Base-by-base conservation (phyloP, 1,140 invertebrate genomes). In the Propsilocerus akamusi region DNA sequence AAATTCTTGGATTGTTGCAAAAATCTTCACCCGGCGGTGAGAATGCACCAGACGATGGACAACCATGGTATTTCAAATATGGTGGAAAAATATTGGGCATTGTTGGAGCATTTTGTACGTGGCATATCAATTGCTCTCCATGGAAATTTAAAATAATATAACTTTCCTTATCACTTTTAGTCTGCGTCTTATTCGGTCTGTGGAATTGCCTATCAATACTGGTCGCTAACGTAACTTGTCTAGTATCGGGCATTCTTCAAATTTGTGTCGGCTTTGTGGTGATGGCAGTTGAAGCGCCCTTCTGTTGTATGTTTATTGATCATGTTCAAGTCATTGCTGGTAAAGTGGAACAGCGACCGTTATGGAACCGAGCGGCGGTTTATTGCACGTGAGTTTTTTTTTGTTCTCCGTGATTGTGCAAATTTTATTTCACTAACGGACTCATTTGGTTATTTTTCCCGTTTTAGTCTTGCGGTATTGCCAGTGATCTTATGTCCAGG, bases 291-390 rank as follows among this genome's bases (percentile, higher is more conserved):
- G 93, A 97, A 69, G 91, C 91, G 10, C 92, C 92, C 0, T 95
- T 86, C 63, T 95, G 91, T 68, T 96, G 91, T 67, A 75, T 89
- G 63, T 97, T 92, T 68, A 77, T 97, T 54, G 91, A 95, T 61
- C 86, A 89, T 70, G 88, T 94, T 51, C 83, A 91, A 66, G 75
- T 73, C 49, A 69, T 93, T 23, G 83, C 86, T 46, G 77, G 80
- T 56, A 81, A 75, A 65, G 77, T 87, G 37, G 90, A 97, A 56
- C 71, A 74, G 37, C 76, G 84, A 56, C 86, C 90, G 2, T 80
- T 86, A 63, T 96, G 87, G 83, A 84, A 93, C 58, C 83, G 90
- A 70, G 91, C 86, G n/a, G 76, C 75, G 7, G 72, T 78, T 47
- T 96, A 95, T 70, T 73, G 84, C 57, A 61, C 75, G 91, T 95